Percentiles rank a stretch among this genome's conserved stretches.
Conservation (phyloP, 2,888 invertebrate species). For the Chymomyza amoena region DNA sequence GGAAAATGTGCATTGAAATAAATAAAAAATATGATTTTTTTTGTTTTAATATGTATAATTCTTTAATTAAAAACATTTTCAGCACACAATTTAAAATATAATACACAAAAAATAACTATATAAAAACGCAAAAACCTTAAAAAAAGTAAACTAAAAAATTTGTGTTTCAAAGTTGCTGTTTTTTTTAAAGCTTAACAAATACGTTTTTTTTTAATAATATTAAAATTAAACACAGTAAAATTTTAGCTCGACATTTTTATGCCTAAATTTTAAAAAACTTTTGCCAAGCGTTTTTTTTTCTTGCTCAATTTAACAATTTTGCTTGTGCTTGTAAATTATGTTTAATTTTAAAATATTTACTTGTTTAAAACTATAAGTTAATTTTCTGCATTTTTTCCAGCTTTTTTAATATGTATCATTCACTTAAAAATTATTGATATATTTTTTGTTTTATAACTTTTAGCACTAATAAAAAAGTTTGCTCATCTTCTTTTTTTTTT, state of each 20-base stretch:
- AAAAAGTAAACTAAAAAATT: constrained; percentile 10
- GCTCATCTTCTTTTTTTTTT: constrained; percentile 29
- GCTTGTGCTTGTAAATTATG: constrained; percentile 42
- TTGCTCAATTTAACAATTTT: constrained; percentile 49
- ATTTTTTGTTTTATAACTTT: constrained; percentile 28
- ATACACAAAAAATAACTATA: constrained; percentile 25
- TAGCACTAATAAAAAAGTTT: constrained; percentile 58
- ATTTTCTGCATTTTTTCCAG: constrained; percentile 65
- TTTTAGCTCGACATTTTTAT: background rate
- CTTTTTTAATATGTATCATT: constrained; percentile 61
- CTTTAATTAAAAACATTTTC: background rate
- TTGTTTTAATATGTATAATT: background rate
- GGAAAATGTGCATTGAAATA: background rate
- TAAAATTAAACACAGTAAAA: constrained; percentile 31
- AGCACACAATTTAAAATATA: constrained; percentile 23
- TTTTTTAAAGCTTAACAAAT: background rate
- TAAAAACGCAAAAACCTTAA: constrained; percentile 13
- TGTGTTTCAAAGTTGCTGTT: constrained; percentile 1
- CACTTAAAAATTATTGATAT: constrained; percentile 43
- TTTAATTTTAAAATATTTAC: constrained; percentile 38
- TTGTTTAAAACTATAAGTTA: constrained; percentile 31
- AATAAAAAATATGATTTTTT: constrained; percentile 8
- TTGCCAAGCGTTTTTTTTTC: background rate
- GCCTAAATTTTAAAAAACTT: constrained; percentile 8
- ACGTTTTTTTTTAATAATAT: constrained; percentile 10